Evolutionary conservation across 92 coral and sea anemone genomes (phyloP), one percentile per base, ranked within the genome.

Genomic region (Porites cylindrica): DNA sequence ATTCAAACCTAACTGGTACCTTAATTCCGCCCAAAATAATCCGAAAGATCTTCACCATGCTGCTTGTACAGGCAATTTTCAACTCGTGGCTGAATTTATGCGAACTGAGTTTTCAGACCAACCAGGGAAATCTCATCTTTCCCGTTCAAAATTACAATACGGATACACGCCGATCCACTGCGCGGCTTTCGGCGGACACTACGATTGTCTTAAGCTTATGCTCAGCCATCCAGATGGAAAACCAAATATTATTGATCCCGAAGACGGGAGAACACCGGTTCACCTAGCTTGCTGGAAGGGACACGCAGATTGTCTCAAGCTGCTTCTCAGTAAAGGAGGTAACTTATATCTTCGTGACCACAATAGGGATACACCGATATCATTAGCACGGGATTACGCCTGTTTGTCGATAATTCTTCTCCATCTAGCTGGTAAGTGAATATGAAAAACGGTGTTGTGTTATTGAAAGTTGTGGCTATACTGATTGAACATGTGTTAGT

Each of bases 131-230:
- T 94, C 96, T 16, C 96, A 94, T 29, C 38, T 8, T 8, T 59
- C 72, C 6, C 14, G 60, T 10, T 51, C 85, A 32, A 70, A 75
- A 10, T 59, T 66, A 8, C 92, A 93, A 62, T 83, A 67, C 19
- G 96, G 96, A 10, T 71, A 47, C 69, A 89, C 96, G 1, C 96
- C 96, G 13, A 82, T 94, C 91, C 96, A 94, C 51, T 94, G 96
- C 72, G 96, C 96, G 0, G 95, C 96, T 23, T 91, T 89, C 66
- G 90, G 90, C 19, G 96, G 96, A 11, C 90, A 91, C 63, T 71
- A 82, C 71, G 81, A 88, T 78, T 86, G 93, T 53, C 38, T 94
- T 43, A 82, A 89, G 75, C 65, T 94, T 10, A 94, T 94, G 96
- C 90, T 94, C 1, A 78, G 73, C 3, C 91, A 94, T 94, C n/a